These are phyloP conservation scores for Acleris cristana DNA, from an alignment of 2,888 invertebrate genomes.

Conservation along the genomic window DNA sequence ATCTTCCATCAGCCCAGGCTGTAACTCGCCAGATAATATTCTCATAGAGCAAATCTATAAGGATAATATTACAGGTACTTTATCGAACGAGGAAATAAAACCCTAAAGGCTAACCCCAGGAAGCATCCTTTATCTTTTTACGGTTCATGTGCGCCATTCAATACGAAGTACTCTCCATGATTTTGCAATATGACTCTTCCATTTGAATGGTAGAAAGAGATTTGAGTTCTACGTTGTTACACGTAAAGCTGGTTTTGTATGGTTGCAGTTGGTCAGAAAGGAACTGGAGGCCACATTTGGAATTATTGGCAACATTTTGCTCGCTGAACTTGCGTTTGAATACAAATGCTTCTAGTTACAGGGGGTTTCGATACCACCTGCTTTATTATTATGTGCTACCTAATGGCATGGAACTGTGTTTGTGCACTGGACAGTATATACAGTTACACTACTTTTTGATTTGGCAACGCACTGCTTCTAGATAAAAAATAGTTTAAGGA, in stretches of 20 bases:
- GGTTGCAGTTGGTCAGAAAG: conserved; percentile 21
- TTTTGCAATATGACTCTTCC: conserved; percentile 48
- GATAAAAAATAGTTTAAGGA: no score
- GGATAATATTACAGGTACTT: conserved; percentile 40
- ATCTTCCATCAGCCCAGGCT: conserved; percentile 22
- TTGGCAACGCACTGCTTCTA: no score
- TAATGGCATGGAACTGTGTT: conserved; percentile 15
- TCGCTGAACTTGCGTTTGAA: conserved; percentile 42
- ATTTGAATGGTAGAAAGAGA: conserved; percentile 24
- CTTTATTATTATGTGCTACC: conserved; percentile 38
- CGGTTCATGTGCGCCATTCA: conserved; percentile 52
- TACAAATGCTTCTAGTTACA: conserved; percentile 40
- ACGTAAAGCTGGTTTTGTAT: conserved; percentile 5
- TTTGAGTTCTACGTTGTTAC: conserved; percentile 8
- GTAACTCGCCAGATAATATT: conserved; percentile 28
- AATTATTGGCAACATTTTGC: conserved; percentile 52
- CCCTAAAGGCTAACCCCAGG: conserved; percentile 42
- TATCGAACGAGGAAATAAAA: conserved; percentile 43
- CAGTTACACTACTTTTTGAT: no score
- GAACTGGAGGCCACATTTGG: conserved; percentile 40
- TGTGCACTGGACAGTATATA: background rate
- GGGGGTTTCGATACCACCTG: conserved; percentile 37
- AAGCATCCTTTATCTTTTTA: conserved; percentile 55
- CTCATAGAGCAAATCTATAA: conserved; percentile 34
- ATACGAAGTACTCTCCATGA: conserved; percentile 52